These are phyloP conservation scores for Chiroxiphia lanceolata DNA, from an alignment of 2,797 vertebrate species.

Conservation along the genomic window DNA sequence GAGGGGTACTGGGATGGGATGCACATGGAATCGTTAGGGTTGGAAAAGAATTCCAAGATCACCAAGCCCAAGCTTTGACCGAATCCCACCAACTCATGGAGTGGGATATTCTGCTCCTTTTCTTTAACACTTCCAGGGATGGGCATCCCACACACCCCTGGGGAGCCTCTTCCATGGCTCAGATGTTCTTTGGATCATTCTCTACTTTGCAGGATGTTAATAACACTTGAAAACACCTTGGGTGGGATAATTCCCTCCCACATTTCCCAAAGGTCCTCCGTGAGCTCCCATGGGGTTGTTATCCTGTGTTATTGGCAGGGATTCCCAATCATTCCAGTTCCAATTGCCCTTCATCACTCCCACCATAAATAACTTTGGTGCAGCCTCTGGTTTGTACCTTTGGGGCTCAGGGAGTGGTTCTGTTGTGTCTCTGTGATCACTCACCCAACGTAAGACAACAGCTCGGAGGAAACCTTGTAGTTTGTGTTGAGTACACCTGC, in stretches of 20 bases:
- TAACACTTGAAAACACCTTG: neutral
- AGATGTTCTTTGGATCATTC: rapidly evolving
- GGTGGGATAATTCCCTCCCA: rapidly evolving
- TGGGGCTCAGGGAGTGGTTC: neutral
- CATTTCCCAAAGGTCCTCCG: neutral
- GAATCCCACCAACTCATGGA: neutral
- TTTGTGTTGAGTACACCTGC: conserved; percentile 3
- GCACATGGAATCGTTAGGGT: rapidly evolving
- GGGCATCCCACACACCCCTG: neutral
- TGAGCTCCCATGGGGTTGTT: rapidly evolving
- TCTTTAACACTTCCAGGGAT: neutral
- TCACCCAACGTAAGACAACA: neutral
- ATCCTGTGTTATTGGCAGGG: neutral
- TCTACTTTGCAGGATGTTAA: neutral
- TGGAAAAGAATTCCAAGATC: neutral
- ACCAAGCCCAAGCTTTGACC: rapidly evolving
- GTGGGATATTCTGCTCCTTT: rapidly evolving
- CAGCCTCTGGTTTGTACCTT: neutral
- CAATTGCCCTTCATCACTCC: neutral
- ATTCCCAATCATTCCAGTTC: neutral
- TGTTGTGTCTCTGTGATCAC: neutral
- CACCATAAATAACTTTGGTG: neutral
- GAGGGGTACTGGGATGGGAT: neutral
- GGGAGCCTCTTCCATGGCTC: neutral
- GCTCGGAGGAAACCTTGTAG: neutral